These are phyloP conservation scores for Arion vulgaris DNA, from an alignment of 1,140 invertebrate species.

Conservation along the genomic window DNA sequence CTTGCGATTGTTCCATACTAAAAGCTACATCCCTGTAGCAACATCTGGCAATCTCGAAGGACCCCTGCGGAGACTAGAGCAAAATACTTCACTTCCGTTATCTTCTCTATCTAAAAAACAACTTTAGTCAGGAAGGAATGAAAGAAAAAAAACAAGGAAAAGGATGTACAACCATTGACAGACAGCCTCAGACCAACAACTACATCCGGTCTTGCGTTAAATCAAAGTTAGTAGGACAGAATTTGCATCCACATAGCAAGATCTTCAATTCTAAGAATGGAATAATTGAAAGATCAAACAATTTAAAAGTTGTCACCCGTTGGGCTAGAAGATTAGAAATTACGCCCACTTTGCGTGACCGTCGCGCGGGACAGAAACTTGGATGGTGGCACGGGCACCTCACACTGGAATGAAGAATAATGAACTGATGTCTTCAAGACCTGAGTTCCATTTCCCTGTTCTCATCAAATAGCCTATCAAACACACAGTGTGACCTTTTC, in stretches of 20 bases:
- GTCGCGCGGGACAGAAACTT: not conserved
- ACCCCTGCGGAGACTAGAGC: too few relatives aligned
- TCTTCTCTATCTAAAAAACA: too few relatives aligned
- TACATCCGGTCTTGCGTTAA: not conserved
- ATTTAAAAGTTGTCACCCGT: constrained; percentile 6
- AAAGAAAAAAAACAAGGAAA: too few relatives aligned
- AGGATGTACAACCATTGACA: not conserved
- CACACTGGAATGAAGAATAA: not conserved
- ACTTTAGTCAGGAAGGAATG: too few relatives aligned
- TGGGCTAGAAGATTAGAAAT: not conserved
- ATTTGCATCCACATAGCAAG: not conserved
- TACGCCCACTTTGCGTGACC: not conserved
- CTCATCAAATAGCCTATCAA: not conserved
- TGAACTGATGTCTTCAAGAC: not conserved
- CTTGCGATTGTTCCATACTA: too few relatives aligned
- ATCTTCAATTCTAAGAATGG: not conserved
- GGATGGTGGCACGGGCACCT: not conserved
- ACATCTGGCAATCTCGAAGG: too few relatives aligned
- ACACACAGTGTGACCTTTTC: not conserved
- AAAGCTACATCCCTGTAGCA: too few relatives aligned
- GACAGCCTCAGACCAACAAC: not conserved
- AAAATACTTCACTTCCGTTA: too few relatives aligned
- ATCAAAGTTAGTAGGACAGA: not conserved
- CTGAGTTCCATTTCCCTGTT: not conserved
- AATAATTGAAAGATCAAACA: not conserved